phyloP scores from a whole-genome alignment of 2,888 invertebrate genomes.

The Noctua janthina region DNA sequence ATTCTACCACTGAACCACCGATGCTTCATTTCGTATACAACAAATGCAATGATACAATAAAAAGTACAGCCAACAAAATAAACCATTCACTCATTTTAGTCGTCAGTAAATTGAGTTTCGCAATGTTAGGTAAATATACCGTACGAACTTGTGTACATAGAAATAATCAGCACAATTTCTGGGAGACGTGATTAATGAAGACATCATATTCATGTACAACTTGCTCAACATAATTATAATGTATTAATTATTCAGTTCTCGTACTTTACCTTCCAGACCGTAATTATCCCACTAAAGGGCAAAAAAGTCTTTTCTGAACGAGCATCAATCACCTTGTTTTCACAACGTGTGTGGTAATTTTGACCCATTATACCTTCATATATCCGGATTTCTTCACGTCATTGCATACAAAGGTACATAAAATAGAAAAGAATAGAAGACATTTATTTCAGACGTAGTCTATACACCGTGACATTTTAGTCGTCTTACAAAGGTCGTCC shows the following conservation, averaged over 20 bases:
- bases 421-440: too few relatives aligned
- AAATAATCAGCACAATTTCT: conserved; percentile 2
- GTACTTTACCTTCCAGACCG: neutral
- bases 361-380: neutral
- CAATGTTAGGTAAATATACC: neutral
- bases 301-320: conserved; percentile 14
- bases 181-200: neutral
- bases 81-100: conserved; percentile 4
- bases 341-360: conserved; percentile 1
- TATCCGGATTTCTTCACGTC: neutral
- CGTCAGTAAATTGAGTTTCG: neutral
- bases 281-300: conserved; percentile 28
- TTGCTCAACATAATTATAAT: conserved; percentile 1
- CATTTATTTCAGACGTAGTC: too few relatives aligned
- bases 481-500: too few relatives aligned
- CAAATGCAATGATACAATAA: neutral
- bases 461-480: too few relatives aligned
- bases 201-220: conserved; percentile 3
- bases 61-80: conserved; percentile 3
- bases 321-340: conserved; percentile 34
- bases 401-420: neutral
- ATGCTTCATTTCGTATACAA: conserved; percentile 70
- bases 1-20: conserved; percentile 90
- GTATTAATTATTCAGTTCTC: conserved; percentile 15
- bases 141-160: neutral